phyloP scores from a whole-genome alignment of 2,113 vertebrate species.

The Capreolus pygargus region DNA sequence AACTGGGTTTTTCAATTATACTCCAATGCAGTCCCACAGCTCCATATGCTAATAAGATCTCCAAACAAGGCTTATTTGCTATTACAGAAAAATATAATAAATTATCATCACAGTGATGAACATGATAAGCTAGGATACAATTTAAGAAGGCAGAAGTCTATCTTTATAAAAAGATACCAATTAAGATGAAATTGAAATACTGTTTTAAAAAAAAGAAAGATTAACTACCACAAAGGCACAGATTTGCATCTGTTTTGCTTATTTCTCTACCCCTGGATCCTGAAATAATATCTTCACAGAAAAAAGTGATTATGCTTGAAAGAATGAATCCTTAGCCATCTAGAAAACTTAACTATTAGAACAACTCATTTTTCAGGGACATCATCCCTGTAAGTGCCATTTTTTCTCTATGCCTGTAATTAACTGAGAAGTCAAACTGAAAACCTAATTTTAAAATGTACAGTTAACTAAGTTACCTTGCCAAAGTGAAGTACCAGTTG shows the following conservation, averaged over 20 bases:
- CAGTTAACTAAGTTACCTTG: not conserved
- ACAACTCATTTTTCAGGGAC: not conserved
- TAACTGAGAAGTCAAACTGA: not conserved
- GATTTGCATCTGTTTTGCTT: not conserved
- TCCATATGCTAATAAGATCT: not conserved
- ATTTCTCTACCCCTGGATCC: not conserved
- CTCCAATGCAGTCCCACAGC: not conserved
- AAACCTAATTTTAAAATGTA: not conserved
- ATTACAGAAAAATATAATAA: not conserved
- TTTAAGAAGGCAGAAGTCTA: not conserved
- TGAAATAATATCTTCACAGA: not conserved
- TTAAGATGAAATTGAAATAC: not conserved
- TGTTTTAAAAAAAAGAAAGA: not conserved
- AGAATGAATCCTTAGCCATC: not conserved
- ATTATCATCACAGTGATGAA: not conserved
- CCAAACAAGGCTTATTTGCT: not conserved
- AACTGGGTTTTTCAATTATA: not conserved
- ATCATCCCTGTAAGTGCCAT: not conserved
- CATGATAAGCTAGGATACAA: not conserved
- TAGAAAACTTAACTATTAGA: not conserved
- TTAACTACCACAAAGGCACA: not conserved
- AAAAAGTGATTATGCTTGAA: not conserved
- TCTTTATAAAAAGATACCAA: not conserved
- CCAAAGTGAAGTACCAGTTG: not conserved
- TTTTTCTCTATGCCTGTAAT: not conserved